Conservation (phyloP, 64 coral and sea anemone genomes). For the Actinia tenebrosa region DNA sequence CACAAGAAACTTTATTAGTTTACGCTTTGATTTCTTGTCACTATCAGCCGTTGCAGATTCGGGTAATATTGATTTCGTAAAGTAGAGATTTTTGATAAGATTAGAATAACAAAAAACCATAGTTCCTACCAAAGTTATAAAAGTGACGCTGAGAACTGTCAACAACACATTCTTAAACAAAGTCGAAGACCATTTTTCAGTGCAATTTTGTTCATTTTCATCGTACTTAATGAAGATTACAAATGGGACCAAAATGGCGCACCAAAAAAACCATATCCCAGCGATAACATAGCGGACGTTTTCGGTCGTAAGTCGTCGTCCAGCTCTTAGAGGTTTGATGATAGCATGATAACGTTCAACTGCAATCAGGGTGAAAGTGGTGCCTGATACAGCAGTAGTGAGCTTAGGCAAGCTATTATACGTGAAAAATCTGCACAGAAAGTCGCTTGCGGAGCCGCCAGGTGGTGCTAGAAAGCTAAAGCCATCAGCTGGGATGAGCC, state of each 20-base stretch:
- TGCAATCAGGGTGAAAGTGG: slow-evolving; percentile 45
- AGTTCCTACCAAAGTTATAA: slow-evolving; percentile 28
- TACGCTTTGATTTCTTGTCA: slow-evolving; percentile 22
- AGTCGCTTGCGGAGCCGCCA: neutral
- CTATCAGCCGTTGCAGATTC: neutral
- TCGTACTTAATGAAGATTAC: slow-evolving; percentile 12
- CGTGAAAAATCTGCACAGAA: slow-evolving; percentile 62
- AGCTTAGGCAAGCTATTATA: slow-evolving; percentile 41
- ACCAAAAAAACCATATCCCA: slow-evolving; percentile 30
- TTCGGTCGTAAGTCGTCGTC: slow-evolving; percentile 4
- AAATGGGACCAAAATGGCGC: slow-evolving; percentile 15
- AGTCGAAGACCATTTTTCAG: neutral
- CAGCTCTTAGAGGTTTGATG: slow-evolving; percentile 32
- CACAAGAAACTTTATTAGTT: slow-evolving; percentile 18
- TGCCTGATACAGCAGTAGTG: slow-evolving; percentile 17
- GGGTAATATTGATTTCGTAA: slow-evolving; percentile 25
- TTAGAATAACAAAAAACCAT: slow-evolving; percentile 33
- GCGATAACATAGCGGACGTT: slow-evolving; percentile 37
- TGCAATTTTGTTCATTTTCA: slow-evolving; percentile 9
- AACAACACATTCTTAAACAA: neutral
- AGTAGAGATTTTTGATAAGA: slow-evolving; percentile 43
- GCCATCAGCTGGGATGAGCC: neutral
- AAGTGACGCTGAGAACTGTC: neutral
- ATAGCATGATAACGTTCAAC: slow-evolving; percentile 59
- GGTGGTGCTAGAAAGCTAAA: neutral